Percentiles rank a stretch among this genome's conserved stretches.
Conservation (phyloP, 2,797 vertebrate species). For the Monodelphis domestica region DNA sequence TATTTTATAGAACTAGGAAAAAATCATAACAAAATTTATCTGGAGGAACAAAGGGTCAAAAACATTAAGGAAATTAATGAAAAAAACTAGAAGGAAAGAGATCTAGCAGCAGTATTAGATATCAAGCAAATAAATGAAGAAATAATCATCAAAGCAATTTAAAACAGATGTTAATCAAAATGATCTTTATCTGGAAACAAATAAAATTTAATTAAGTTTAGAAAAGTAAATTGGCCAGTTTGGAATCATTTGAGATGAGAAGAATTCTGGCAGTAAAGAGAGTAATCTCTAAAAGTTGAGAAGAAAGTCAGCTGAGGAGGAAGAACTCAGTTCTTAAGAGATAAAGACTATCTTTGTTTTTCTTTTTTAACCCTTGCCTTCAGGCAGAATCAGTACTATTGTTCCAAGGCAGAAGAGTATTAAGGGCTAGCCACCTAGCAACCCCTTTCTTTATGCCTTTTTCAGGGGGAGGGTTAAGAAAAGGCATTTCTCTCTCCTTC, state of each 20-base stretch:
- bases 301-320: neutral
- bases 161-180: neutral
- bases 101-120: neutral
- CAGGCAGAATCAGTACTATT: too few relatives aligned
- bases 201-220: neutral
- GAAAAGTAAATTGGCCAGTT: neutral
- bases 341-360: neutral
- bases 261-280: neutral
- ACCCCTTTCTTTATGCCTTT: too few relatives aligned
- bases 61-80: neutral
- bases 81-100: neutral
- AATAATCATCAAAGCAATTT: neutral
- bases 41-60: neutral
- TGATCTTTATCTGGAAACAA: neutral
- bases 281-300: neutral
- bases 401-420: too few relatives aligned
- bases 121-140: neutral
- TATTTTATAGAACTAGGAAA: neutral
- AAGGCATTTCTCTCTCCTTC: too few relatives aligned
- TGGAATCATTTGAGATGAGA: neutral
- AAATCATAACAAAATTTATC: neutral
- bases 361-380: too few relatives aligned
- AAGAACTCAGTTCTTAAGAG: neutral
- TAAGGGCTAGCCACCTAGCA: too few relatives aligned
- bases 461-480: too few relatives aligned